Evolutionary conservation across 2,797 vertebrate genomes (phyloP).

Genomic region (Enteromius anoplus): DNA sequence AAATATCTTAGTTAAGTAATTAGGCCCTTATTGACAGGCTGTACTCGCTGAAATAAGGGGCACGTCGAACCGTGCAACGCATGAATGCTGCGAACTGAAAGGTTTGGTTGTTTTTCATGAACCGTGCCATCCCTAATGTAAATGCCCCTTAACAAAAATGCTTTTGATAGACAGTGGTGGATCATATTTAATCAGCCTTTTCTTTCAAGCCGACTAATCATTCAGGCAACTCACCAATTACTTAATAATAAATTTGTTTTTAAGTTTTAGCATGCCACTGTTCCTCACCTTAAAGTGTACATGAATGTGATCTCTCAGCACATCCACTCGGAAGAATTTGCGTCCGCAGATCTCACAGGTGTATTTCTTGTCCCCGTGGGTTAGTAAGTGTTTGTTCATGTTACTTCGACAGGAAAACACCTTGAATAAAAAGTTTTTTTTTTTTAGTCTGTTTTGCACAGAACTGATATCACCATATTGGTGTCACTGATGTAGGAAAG

Average conservation of each 20-base stretch:
- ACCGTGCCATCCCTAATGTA: no score
- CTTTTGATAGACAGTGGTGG: not conserved
- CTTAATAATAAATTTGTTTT: not conserved
- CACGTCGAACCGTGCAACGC: no score
- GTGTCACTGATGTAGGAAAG: not conserved
- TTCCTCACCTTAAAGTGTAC: constrained; percentile 95
- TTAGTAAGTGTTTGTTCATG: constrained; percentile 99
- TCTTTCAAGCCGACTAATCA: not conserved
- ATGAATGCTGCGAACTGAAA: no score
- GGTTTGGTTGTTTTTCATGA: no score
- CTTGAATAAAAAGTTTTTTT: constrained; percentile 65
- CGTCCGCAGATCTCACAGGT: constrained; percentile 98
- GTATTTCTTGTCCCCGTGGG: constrained; percentile 99
- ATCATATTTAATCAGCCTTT: not conserved
- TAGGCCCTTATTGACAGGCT: no score
- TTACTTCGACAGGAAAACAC: constrained; percentile 98
- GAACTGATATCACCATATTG: not conserved
- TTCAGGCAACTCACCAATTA: not conserved
- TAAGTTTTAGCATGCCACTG: no score
- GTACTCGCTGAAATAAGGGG: no score
- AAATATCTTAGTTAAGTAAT: no score
- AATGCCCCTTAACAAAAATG: not conserved
- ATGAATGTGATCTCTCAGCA: constrained; percentile 96
- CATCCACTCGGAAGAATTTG: constrained; percentile 98
- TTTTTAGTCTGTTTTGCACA: not conserved